Evolutionary conservation across 2,797 vertebrate genomes (phyloP).

Genomic region (Pseudocheirus occidentalis): DNA sequence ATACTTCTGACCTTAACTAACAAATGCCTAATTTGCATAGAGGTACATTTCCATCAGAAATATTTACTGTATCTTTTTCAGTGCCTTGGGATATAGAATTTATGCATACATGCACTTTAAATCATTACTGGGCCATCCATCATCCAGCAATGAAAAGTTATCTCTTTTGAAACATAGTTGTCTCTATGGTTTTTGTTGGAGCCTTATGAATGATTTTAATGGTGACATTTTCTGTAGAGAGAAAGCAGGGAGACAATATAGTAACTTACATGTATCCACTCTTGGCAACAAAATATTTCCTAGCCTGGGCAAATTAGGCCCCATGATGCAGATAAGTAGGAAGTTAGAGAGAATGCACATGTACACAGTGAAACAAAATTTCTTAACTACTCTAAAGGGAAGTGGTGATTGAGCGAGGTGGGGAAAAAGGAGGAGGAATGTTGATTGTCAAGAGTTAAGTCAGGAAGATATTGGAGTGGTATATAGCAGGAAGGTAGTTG

Average conservation of each 20-base stretch:
- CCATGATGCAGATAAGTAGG: neutral
- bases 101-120: slow-evolving; percentile 46
- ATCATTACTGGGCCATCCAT: slow-evolving; percentile 51
- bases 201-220: slow-evolving; percentile 6
- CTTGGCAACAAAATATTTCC: neutral
- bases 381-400: neutral
- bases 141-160: slow-evolving; percentile 16
- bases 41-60: slow-evolving; percentile 47
- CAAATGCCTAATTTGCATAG: slow-evolving; percentile 49
- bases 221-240: neutral
- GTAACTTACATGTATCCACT: neutral
- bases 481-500: neutral
- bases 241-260: neutral
- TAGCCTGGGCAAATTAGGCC: neutral
- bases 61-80: slow-evolving; percentile 54
- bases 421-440: neutral
- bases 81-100: slow-evolving; percentile 28
- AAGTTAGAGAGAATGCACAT: neutral
- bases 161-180: neutral
- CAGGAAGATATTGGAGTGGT: neutral
- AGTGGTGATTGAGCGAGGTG: neutral
- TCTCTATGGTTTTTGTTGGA: neutral
- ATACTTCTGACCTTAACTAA: slow-evolving; percentile 53
- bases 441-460: neutral
- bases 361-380: neutral